Evolutionary conservation across 2,888 invertebrate genomes (phyloP), one percentile per base, ranked within the genome.

Genomic region (Drosophila tanythrix): DNA sequence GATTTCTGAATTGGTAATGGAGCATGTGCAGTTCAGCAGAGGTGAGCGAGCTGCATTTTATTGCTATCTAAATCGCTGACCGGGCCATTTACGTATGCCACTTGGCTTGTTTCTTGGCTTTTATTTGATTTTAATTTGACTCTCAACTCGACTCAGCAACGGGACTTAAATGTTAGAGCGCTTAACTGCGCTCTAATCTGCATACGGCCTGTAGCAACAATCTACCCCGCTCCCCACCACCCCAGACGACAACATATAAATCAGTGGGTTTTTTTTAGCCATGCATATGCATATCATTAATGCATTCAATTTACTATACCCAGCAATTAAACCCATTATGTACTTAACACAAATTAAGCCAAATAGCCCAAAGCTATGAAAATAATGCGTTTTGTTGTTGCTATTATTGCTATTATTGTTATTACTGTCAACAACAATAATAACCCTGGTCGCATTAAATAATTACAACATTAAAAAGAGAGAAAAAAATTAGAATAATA

Each of bases 91-190:
- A 87, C 65, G 79, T 79, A 65, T 56, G 59, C 63, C 50, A 35
- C 57, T 57, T 56, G 40, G 55, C 59, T 61, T 80, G 68, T 81
- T 73, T 79, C 76, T 74, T 53, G 58, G 75, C 67, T 85, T 85
- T 85, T 85, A 88, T 85, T 85, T 88, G 85, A 74, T 88, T 85
- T 85, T 85, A 88, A 88, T 85, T 85, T 85, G 85, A 88, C 82
- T 88, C 40, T 58, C 27, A 56, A 61, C 46, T 46, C 46, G 46
- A 46, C 46, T 46, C 15, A 46, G 25, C 15, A 78, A 81, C 70
- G 70, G 67, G 63, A 73, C 86, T 74, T 76, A 83, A 85, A 85
- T 85, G 84, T 85, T 86, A 85, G 70, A 56, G 51, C 36, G 70
- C 36, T 53, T 61, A 52, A 63, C 68, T 21, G 21, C 21, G 21